Percentiles rank a stretch among this genome's conserved stretches.
These are phyloP conservation scores for Masticophis lateralis DNA, from an alignment of 2,797 vertebrate species.

Conservation along the genomic window DNA sequence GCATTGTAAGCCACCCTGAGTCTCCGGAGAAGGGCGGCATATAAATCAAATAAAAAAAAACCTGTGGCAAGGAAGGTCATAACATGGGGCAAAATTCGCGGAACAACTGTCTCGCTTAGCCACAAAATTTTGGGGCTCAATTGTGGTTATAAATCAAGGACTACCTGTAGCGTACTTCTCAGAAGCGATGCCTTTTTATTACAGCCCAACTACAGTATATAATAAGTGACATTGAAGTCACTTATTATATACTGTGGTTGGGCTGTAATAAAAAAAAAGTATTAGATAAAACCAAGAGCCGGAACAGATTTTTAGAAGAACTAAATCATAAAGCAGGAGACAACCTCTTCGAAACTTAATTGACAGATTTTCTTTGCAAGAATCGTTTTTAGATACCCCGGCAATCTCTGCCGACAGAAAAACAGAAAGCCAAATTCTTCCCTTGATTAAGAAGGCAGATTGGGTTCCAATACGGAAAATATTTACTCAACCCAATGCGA, in stretches of 20 bases:
- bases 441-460: conserved; percentile 66
- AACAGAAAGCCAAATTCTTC: conserved; percentile 39
- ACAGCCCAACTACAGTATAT: conserved; percentile 45
- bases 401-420: conserved; percentile 18
- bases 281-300: conserved; percentile 37
- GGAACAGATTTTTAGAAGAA: conserved; percentile 64
- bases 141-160: too few species aligned
- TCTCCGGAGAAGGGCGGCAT: too few species aligned
- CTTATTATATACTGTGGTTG: too few species aligned
- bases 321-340: conserved; percentile 49
- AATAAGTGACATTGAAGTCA: conserved; percentile 13
- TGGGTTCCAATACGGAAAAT: conserved; percentile 64
- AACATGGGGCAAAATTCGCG: too few species aligned
- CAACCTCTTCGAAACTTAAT: conserved; percentile 54
- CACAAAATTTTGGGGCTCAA: too few species aligned
- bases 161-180: background rate
- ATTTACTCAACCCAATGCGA: conserved; percentile 68
- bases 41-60: too few species aligned
- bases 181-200: conserved; percentile 51
- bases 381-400: background rate
- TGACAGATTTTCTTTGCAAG: conserved; percentile 48
- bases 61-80: too few species aligned
- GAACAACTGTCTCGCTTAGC: too few species aligned
- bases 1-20: too few species aligned
- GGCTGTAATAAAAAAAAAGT: too few species aligned